These are phyloP conservation scores for Tholera decimalis DNA, from an alignment of 2,888 invertebrate genomes.

Conservation along the genomic window DNA sequence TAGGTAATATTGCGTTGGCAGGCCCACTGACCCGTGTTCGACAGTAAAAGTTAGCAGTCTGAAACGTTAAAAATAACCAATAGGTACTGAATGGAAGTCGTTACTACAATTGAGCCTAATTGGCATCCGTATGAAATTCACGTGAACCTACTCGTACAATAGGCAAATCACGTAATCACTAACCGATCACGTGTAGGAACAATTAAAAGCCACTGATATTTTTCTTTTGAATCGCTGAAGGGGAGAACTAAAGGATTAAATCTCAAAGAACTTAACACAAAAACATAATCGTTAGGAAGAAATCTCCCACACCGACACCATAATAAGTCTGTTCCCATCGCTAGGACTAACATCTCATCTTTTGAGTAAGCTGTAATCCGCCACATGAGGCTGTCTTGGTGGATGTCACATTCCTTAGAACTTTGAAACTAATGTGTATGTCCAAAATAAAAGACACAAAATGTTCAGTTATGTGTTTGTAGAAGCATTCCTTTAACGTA, in stretches of 20 bases:
- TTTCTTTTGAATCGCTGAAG: conserved; percentile 23
- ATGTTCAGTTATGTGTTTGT: too few relatives aligned
- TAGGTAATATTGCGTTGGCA: background rate
- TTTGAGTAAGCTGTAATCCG: background rate
- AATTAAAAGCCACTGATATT: conserved; percentile 23
- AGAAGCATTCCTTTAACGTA: too few relatives aligned
- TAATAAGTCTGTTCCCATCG: background rate
- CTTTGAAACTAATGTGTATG: too few relatives aligned
- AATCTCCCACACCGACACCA: background rate
- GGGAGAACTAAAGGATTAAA: conserved; percentile 14
- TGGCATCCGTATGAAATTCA: conserved; percentile 35
- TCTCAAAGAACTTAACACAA: background rate
- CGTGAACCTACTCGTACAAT: conserved; percentile 29
- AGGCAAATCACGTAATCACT: conserved; percentile 42
- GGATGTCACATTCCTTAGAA: too few relatives aligned
- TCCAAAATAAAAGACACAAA: too few relatives aligned
- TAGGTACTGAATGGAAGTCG: conserved; percentile 20
- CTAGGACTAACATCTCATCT: background rate
- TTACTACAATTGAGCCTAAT: conserved; percentile 42
- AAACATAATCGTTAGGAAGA: background rate
- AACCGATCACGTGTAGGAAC: conserved; percentile 29
- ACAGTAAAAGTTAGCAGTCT: conserved; percentile 9
- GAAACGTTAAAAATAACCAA: conserved; percentile 39
- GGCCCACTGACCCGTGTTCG: background rate
- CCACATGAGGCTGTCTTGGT: too few relatives aligned